Percentiles rank a stretch among this genome's conserved stretches.
These are phyloP conservation scores for Meteorus colon DNA, from an alignment of 2,888 invertebrate genomes.

Conservation along the genomic window DNA sequence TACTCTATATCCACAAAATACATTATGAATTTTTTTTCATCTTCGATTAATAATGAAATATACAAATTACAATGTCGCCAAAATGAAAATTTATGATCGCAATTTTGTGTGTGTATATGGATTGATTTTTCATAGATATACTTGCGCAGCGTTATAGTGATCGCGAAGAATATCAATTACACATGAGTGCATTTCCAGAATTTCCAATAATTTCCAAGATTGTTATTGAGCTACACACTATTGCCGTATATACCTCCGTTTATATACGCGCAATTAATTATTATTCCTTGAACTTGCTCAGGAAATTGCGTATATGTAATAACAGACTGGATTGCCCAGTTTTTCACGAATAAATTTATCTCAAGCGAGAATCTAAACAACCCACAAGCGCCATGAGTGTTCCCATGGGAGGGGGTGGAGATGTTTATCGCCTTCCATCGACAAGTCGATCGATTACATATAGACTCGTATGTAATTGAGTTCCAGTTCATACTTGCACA, in stretches of 20 bases:
- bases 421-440: constrained; percentile 8
- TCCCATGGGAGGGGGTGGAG: constrained; percentile 7
- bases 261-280: background rate
- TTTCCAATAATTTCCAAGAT: no score
- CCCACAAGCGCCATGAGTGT: background rate
- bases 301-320: background rate
- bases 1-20: no score
- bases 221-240: no score
- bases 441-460: constrained; percentile 14
- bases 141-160: no score
- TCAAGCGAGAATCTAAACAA: background rate
- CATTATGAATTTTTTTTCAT: no score
- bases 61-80: no score
- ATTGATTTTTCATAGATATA: no score
- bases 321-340: background rate
- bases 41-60: no score
- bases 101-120: no score
- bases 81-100: no score
- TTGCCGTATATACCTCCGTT: background rate
- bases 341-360: constrained; percentile 2
- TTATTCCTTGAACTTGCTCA: constrained; percentile 3
- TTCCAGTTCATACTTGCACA: background rate
- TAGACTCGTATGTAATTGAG: constrained; percentile 8
- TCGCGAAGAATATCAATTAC: no score
- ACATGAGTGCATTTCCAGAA: no score